Base-by-base conservation (phyloP, 1,140 invertebrate species). In the Anoplolepis gracilipes region DNA sequence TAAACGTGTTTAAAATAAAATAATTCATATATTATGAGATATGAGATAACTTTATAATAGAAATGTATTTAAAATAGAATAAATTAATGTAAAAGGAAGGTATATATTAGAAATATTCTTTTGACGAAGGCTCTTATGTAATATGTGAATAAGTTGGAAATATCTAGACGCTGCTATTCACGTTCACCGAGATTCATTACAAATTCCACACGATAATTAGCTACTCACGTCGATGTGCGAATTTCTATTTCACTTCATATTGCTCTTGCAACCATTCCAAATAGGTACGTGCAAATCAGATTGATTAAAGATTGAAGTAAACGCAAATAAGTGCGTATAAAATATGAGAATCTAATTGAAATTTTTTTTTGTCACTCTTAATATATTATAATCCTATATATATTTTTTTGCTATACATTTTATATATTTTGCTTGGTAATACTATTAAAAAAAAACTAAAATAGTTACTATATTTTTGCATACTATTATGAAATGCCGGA, bases 201-300 rank as follows among this genome's bases (percentile, higher is more conserved):
- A n/a, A 13, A 49, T 77, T 49, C 62, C n/a, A 0, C 19, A 13
- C 8, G 28, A 77, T 77, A 65, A 77, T 65, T 46, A 64, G 6
- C 1, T 28, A 30, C 7, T 33, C 39, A 8, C 6, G 10, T 49
- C 33, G 36, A 39, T 67, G 8, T 42, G 13, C 19, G n/a, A 39
- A 11, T 39, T 67, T 39, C n/a, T 65, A 65, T 39, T 67, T 42
- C n/a, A 28, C 10, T 67, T 67, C 57, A 16, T n/a, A 62, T 64
- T 76, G n/a, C 33, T 19, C 22, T 1, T n/a, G 19, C 19, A 8
- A 28, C 16, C 42, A 76, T 2, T 28, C 2, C 13, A 42, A 42
- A 61, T 39, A 22, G 8, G 25, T 46, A 70, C 19, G 8, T 28
- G 10, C n/a, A 25, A 46, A 33, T 77, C 33, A 19, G 11, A 0